Evolutionary conservation across 1,140 invertebrate species (phyloP).

Genomic region (Lepidurus apus): DNA sequence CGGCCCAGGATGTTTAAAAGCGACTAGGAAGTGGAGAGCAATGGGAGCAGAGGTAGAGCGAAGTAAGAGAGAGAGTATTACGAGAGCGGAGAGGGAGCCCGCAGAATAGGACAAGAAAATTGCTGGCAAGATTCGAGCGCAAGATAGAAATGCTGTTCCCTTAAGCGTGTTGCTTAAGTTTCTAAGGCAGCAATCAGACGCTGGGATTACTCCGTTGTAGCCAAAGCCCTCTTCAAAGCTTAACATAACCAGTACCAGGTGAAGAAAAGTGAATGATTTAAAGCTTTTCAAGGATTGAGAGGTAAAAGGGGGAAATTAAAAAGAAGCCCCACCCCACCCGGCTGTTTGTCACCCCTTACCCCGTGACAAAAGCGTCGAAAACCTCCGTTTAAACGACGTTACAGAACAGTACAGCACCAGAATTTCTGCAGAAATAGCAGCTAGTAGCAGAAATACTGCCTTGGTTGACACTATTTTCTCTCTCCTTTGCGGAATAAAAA

Average conservation of each 20-base stretch:
- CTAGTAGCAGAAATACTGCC: too few species aligned
- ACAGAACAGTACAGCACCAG: too few species aligned
- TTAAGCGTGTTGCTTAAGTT: slow-evolving; percentile 19
- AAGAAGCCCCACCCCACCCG: not conserved
- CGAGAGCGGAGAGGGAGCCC: not conserved
- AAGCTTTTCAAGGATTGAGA: not conserved
- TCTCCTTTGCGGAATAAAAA: too few species aligned
- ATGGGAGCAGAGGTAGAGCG: not conserved
- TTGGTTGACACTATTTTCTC: too few species aligned
- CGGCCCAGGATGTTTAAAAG: not conserved
- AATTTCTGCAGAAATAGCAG: too few species aligned
- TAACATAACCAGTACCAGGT: slow-evolving; percentile 7
- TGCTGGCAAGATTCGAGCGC: not conserved
- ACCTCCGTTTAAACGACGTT: too few species aligned
- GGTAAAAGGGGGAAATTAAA: not conserved
- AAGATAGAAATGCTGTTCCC: not conserved
- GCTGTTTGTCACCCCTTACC: too few species aligned
- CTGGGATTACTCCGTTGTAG: slow-evolving; percentile 12
- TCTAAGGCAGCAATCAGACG: slow-evolving; percentile 21
- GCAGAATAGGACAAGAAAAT: slow-evolving; percentile 19
- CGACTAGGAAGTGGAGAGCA: not conserved
- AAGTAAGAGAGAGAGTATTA: too few species aligned
- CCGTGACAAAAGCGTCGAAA: too few species aligned
- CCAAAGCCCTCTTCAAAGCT: not conserved
- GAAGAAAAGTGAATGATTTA: slow-evolving; percentile 12